phyloP scores from a whole-genome alignment of 2,888 invertebrate species.

The Cryptus viduatorius region DNA sequence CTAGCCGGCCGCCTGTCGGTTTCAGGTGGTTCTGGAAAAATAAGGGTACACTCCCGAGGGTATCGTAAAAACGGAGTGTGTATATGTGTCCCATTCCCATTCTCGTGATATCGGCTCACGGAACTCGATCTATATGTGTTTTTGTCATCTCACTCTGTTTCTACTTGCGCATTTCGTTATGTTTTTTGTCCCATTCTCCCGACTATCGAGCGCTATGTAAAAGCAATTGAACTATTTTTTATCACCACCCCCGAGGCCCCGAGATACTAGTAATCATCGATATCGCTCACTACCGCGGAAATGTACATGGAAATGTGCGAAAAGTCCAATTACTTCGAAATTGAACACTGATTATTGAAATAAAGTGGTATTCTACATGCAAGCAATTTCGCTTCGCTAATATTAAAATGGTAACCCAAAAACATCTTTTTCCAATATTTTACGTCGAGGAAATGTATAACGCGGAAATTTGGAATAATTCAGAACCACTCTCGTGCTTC shows the following conservation, averaged over 20 bases:
- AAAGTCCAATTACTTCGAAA: no score
- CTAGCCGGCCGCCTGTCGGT: conserved; percentile 52
- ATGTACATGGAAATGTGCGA: no score
- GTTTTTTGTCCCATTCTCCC: background rate
- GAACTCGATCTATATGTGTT: background rate
- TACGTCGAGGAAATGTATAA: no score
- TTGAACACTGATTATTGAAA: no score
- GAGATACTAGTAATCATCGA: background rate
- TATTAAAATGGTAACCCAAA: no score
- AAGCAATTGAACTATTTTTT: background rate
- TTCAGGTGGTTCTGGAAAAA: conserved; percentile 64
- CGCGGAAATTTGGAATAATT: no score
- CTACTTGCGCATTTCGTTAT: conserved; percentile 14
- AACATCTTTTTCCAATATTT: no score
- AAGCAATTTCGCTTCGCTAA: no score
- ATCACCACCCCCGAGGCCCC: background rate
- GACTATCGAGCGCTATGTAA: background rate
- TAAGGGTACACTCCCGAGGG: conserved; percentile 57
- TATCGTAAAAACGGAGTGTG: conserved; percentile 50
- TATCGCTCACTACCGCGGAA: background rate
- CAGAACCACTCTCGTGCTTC: no score
- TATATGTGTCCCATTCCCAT: conserved; percentile 25
- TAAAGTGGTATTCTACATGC: no score
- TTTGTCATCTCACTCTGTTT: conserved; percentile 19
- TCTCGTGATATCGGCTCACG: background rate